Conservation (phyloP, 2,888 invertebrate species). For the Mythimna impura region DNA sequence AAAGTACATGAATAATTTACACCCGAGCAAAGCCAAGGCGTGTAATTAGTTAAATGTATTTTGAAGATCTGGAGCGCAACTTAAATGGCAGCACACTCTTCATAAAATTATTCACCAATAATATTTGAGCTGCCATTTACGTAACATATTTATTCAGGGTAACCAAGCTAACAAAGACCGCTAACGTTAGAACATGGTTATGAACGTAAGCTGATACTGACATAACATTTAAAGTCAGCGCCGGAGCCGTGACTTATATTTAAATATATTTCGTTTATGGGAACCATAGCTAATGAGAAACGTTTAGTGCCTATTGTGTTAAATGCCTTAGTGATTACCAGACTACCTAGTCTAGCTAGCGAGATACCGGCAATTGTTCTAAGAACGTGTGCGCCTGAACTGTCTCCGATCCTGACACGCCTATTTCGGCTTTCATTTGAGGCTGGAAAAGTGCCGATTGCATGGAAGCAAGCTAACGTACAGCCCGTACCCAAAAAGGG, state of each 20-base stretch:
- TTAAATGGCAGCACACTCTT: no score
- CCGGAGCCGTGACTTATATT: no score
- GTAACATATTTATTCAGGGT: constrained; percentile 14
- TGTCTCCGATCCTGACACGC: no score
- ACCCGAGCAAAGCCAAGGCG: no score
- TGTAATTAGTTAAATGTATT: background rate
- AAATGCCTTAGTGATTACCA: constrained; percentile 19
- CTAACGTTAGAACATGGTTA: constrained; percentile 3
- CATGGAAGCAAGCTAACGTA: no score
- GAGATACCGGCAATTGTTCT: no score
- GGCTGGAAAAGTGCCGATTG: no score
- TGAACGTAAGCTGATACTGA: background rate
- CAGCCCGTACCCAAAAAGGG: no score
- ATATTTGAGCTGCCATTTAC: background rate
- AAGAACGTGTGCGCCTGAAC: no score
- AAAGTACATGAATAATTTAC: no score
- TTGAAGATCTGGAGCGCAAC: background rate
- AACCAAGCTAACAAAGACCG: constrained; percentile 37
- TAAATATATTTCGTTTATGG: constrained; percentile 26
- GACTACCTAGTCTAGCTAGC: background rate
- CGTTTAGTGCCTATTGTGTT: constrained; percentile 51
- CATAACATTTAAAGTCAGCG: background rate
- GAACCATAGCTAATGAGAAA: constrained; percentile 45
- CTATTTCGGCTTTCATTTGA: no score
- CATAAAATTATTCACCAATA: background rate